A percentile compares a stretch with the other conserved stretches of the same genome.
Conservation (phyloP, 2,888 invertebrate genomes). For the Ptycholaimellus sp. region DNA sequence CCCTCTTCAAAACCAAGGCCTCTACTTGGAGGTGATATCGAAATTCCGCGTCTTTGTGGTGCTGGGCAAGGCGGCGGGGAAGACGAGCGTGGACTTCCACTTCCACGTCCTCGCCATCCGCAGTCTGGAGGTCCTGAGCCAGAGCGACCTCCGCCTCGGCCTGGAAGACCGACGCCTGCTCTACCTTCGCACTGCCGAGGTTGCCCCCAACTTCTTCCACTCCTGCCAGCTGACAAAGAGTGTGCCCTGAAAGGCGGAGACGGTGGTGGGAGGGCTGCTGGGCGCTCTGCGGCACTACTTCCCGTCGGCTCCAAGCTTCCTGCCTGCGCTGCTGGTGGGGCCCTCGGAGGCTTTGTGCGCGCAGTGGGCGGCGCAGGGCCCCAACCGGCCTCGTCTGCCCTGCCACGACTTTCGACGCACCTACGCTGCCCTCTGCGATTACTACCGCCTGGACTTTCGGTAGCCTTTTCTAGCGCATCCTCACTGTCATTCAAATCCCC, state of each 20-base stretch:
- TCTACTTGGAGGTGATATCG: constrained; percentile 6
- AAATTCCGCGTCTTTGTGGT: constrained; percentile 8
- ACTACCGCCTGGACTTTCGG: constrained; percentile 63
- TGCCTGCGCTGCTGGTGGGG: constrained; percentile 1
- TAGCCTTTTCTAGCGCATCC: too few species aligned
- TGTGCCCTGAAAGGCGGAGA: too few species aligned
- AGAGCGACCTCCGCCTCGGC: not conserved
- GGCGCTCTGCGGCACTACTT: constrained; percentile 6
- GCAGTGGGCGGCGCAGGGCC: constrained; percentile 4
- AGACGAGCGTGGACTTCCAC: too few species aligned
- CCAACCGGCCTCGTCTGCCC: constrained; percentile 30
- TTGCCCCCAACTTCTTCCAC: too few species aligned
- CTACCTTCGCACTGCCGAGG: too few species aligned
- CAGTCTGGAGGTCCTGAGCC: not conserved
- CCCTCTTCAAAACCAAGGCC: not conserved
- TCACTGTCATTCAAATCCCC: too few species aligned
- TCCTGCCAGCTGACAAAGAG: too few species aligned
- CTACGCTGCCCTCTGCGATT: constrained; percentile 89
- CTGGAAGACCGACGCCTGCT: too few species aligned
- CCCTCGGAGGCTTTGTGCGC: constrained; percentile 4
- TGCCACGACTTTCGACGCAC: constrained; percentile 85
- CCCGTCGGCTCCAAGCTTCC: too few species aligned
- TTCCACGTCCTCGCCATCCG: constrained; percentile 2
- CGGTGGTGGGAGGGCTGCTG: too few species aligned
- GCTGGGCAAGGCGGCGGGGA: constrained; percentile 4